Evolutionary conservation across 2,113 vertebrate genomes (phyloP).

Genomic region (Cinclus cinclus): DNA sequence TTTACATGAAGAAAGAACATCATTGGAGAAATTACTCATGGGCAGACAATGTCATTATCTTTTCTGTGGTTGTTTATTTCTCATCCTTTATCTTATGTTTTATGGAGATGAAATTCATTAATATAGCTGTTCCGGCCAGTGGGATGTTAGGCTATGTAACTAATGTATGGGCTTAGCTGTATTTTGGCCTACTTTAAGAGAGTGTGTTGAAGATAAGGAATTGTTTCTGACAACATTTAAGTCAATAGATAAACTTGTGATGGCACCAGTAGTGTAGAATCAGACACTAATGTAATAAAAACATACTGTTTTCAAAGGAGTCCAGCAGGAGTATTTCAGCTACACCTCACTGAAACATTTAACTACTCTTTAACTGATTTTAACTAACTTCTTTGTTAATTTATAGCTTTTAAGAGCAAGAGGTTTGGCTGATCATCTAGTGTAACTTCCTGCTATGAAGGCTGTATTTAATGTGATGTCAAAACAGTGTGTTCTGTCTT

Average conservation of each 20-base stretch:
- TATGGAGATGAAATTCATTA: neutral
- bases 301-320: neutral
- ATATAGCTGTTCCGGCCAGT: neutral
- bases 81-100: neutral
- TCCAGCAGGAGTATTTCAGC: neutral
- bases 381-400: neutral
- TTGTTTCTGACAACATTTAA: neutral
- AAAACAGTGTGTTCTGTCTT: neutral
- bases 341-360: neutral
- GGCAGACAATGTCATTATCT: neutral
- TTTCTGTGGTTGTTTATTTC: neutral
- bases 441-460: neutral
- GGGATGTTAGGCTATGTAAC: neutral
- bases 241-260: neutral
- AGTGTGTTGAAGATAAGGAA: neutral
- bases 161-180: neutral
- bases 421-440: neutral
- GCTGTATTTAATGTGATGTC: neutral
- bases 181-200: neutral
- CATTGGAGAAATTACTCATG: neutral
- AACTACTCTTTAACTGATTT: neutral
- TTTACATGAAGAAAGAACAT: neutral
- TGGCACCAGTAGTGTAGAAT: neutral
- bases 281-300: neutral
- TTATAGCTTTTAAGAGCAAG: neutral